phyloP scores from a whole-genome alignment of 2,797 vertebrate genomes.

The Syndactyla subalaris region DNA sequence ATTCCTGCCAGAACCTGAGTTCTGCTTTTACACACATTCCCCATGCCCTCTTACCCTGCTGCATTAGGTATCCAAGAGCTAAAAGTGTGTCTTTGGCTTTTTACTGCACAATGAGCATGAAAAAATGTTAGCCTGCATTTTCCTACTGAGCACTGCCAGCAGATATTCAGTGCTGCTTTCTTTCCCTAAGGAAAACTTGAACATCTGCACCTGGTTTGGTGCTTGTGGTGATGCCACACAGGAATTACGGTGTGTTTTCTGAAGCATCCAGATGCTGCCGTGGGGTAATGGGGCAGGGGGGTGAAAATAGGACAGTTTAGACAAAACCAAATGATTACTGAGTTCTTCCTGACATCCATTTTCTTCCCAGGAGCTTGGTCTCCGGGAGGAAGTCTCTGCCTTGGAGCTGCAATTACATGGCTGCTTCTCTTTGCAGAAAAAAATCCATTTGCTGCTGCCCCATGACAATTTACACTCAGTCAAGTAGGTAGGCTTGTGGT shows the following conservation, averaged over 20 bases:
- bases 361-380: not conserved
- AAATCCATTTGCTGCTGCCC: not conserved
- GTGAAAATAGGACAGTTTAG: not conserved
- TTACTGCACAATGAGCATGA: not conserved
- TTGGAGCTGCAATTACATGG: not conserved
- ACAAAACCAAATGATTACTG: not conserved
- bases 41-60: not conserved
- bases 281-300: not conserved
- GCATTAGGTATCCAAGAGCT: not conserved
- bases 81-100: not conserved
- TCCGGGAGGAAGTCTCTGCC: not conserved
- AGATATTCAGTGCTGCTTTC: not conserved
- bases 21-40: accelerated
- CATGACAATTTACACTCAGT: not conserved
- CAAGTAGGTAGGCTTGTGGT: not conserved
- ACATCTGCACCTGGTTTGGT: too few relatives aligned
- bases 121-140: not conserved
- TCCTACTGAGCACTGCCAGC: not conserved
- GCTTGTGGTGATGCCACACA: not conserved
- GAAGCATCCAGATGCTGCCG: not conserved
- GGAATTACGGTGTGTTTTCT: not conserved
- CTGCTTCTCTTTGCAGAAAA: not conserved
- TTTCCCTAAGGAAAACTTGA: not conserved
- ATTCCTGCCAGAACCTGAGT: not conserved
- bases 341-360: not conserved